These are phyloP conservation scores for Furcifer pardalis DNA, from an alignment of 2,797 vertebrate genomes.

Conservation along the genomic window DNA sequence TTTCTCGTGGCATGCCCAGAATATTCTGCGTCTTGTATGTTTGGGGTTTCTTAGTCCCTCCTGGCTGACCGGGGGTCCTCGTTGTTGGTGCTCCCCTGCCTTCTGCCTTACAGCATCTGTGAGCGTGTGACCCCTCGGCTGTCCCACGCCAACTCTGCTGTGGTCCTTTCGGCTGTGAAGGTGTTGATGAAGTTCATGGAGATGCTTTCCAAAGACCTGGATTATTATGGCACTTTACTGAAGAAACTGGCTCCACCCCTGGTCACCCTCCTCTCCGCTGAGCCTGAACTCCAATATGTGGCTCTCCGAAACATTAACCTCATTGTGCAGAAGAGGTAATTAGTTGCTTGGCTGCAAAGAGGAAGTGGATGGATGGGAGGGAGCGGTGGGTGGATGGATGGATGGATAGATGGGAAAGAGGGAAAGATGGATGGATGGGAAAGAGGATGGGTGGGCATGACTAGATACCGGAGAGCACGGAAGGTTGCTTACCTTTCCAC, in stretches of 20 bases:
- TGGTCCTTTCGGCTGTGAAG: constrained; percentile 95
- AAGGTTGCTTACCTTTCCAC: too few relatives aligned
- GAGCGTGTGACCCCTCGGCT: constrained; percentile 94
- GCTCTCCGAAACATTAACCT: constrained; percentile 98
- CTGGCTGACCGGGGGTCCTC: too few relatives aligned
- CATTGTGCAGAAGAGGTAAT: constrained; percentile 95
- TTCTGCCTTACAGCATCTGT: constrained; percentile 82
- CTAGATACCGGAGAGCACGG: too few relatives aligned
- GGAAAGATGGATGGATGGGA: too few relatives aligned
- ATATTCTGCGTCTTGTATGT: too few relatives aligned
- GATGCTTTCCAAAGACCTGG: constrained; percentile 95
- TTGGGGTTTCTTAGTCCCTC: too few relatives aligned
- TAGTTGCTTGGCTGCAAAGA: neutral
- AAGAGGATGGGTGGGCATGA: too few relatives aligned
- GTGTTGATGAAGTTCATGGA: constrained; percentile 99
- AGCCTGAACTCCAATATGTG: constrained; percentile 96
- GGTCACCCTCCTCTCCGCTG: constrained; percentile 93
- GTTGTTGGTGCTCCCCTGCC: too few relatives aligned
- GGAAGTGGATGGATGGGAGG: too few relatives aligned
- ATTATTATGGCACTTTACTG: constrained; percentile 93
- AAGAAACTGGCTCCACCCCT: constrained; percentile 96
- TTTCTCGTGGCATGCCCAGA: too few relatives aligned
- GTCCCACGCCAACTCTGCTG: constrained; percentile 96
- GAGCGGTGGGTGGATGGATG: too few relatives aligned
- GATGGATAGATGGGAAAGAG: too few relatives aligned